Evolutionary conservation across 2,113 vertebrate species (phyloP).

Genomic region (Mus musculus): DNA sequence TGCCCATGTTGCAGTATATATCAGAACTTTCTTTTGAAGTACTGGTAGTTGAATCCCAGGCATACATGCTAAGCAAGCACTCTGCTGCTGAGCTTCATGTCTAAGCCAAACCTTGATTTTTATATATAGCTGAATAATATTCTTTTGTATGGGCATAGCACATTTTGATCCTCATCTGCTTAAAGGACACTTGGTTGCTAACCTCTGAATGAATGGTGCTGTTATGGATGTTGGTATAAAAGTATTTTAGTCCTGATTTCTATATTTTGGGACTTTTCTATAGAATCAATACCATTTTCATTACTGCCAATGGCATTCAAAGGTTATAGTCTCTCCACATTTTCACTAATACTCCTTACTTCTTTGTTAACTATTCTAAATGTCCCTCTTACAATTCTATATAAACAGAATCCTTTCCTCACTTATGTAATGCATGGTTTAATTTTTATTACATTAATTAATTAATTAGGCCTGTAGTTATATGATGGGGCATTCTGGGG

Average conservation of each 20-base stretch:
- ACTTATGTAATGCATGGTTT: constrained; percentile 1
- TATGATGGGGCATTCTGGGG: neutral
- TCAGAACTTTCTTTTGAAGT: neutral
- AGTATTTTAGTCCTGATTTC: neutral
- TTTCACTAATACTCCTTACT: constrained; percentile 28
- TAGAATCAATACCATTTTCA: neutral
- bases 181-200: neutral
- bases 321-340: neutral
- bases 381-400: constrained; percentile 25
- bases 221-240: neutral
- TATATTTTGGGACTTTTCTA: neutral
- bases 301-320: neutral
- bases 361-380: constrained; percentile 24
- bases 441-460: neutral
- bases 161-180: neutral
- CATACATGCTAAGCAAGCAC: neutral
- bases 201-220: neutral
- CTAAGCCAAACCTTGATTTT: neutral
- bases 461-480: neutral
- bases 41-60: neutral
- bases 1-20: neutral
- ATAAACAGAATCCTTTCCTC: neutral
- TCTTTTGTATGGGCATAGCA: neutral
- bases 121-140: neutral
- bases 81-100: neutral